A percentile compares a stretch with the other conserved stretches of the same genome.
Conservation (phyloP, 1,140 invertebrate genomes). For the Andricus grossulariae region DNA sequence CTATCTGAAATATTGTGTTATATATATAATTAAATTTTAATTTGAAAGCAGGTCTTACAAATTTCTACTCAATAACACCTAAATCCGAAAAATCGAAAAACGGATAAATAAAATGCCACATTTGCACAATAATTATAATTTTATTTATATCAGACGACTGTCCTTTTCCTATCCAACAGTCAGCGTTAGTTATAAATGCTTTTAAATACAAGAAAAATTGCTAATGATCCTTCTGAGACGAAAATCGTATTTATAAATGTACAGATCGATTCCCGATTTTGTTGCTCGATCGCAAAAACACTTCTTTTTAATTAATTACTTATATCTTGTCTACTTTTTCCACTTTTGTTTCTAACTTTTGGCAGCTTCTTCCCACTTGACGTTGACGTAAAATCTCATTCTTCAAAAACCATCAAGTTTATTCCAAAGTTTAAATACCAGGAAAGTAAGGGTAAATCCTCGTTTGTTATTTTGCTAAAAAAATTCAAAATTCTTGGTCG, state of each 20-base stretch:
- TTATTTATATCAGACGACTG: neutral
- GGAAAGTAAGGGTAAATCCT: neutral
- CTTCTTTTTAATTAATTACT: conserved; percentile 1
- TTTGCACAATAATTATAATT: conserved; percentile 5
- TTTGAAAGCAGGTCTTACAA: no score
- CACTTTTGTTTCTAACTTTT: neutral
- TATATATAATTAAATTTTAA: no score
- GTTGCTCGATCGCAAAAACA: neutral
- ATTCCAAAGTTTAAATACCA: neutral
- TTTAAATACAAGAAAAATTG: conserved; percentile 24
- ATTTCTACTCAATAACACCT: no score
- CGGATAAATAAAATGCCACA: neutral
- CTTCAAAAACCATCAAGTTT: neutral
- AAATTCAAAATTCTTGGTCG: no score
- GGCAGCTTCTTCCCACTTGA: neutral
- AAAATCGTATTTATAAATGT: conserved; percentile 3
- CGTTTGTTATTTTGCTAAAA: neutral
- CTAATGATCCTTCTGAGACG: neutral
- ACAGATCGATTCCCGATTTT: neutral
- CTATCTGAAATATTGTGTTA: no score
- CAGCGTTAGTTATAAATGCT: conserved; percentile 7
- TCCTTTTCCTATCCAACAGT: neutral
- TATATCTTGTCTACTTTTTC: neutral
- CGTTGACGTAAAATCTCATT: neutral
- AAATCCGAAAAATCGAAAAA: no score